Percentiles rank a stretch among this genome's conserved stretches.
These are phyloP conservation scores for Hydrolagus affinis DNA, from an alignment of 2,113 vertebrate species.

Conservation along the genomic window DNA sequence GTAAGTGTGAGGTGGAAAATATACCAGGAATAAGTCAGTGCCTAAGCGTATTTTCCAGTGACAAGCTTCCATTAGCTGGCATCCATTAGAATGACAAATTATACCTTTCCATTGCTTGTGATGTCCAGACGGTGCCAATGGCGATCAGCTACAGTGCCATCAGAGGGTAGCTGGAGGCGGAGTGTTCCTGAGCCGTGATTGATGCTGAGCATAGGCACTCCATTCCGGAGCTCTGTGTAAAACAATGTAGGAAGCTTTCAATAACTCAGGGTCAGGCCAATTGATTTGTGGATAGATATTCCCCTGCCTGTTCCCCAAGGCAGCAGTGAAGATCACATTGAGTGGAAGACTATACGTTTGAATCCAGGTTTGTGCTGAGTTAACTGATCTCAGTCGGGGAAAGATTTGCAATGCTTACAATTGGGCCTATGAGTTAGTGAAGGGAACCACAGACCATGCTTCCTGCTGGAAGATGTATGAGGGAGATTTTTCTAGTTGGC, in stretches of 20 bases:
- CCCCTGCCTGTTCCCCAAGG: too few relatives aligned
- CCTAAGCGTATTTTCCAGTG: not conserved
- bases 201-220: constrained; percentile 62
- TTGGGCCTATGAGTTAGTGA: too few relatives aligned
- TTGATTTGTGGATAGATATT: too few relatives aligned
- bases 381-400: too few relatives aligned
- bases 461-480: too few relatives aligned
- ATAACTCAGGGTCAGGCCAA: not conserved
- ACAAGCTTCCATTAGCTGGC: too few relatives aligned
- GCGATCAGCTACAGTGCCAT: constrained; percentile 59
- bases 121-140: constrained; percentile 77
- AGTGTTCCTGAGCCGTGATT: constrained; percentile 69
- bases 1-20: not conserved
- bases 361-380: too few relatives aligned
- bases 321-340: too few relatives aligned
- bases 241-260: constrained; percentile 18
- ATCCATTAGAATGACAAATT: not conserved
- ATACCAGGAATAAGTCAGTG: not conserved
- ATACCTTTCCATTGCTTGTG: constrained; percentile 69
- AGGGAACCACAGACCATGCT: too few relatives aligned
- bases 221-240: constrained; percentile 64
- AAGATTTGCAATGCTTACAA: too few relatives aligned
- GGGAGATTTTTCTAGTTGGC: too few relatives aligned
- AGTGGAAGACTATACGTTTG: too few relatives aligned
- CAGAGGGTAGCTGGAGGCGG: constrained; percentile 58